Base-by-base conservation (phyloP, 2,797 vertebrate species). In the Pseudochaenichthys georgianus region DNA sequence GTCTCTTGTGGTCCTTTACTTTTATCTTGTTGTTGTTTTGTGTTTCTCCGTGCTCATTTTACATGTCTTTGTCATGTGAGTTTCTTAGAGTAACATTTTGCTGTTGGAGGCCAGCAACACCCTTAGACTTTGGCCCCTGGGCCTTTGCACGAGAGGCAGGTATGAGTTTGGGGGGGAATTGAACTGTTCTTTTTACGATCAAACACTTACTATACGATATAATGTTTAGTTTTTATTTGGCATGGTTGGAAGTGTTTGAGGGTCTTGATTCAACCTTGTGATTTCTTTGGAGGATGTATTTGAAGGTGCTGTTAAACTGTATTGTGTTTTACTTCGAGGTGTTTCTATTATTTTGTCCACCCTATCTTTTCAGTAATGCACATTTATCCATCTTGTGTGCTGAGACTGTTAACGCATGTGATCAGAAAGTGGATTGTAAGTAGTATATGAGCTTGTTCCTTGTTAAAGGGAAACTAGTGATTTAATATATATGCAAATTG, bases 401-500 rank as follows among this genome's bases (percentile, higher is more conserved):
- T 28, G 67, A 23, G 23, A 21, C 19, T 54, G 10, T 59, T 31
- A 48, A 4, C 1, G 1, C 13, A 45, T 64, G 41, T 31, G 17
- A 69, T 48, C 48, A 70, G 63, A 71, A 60, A 59, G 77, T 71
- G 12, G 34, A 59, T 66, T 28, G 21, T 13, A 61, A 31, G 19
- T 47, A 9, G 62, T 16, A 53, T 28, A 52, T 69, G 19, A 68
- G 21, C 12, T 63, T 17, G 57, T 52, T 38, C 38, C 61, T 55
- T 41, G 3, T 65, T 50, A 68, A 64, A 21, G 2, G 15, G 34
- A 42, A 64, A 66, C 52, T 45, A 72, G 61, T 54, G 68, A 46
- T 34, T 59, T 69, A 54, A 72, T 72, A 71, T 65, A 60, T 65
- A 62, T 71, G 62, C 64, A 70, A 74, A 80, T 79, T 51, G 75